Base-by-base conservation (phyloP, 2,797 vertebrate genomes). In the Eupleurogrammus muticus region DNA sequence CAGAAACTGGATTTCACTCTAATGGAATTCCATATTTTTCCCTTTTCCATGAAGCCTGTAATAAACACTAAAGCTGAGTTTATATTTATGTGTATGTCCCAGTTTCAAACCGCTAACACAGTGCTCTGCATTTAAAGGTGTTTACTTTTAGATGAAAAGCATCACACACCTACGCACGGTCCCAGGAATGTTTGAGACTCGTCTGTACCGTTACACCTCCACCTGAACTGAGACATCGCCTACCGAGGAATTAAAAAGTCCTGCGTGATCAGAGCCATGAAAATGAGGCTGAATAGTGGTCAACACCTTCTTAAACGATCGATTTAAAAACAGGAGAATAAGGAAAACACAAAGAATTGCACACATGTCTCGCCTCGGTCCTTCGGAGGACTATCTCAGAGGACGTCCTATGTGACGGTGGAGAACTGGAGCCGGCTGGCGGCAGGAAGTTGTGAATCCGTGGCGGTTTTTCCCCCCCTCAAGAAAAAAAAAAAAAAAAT, bases 251-350 rank as follows among this genome's bases (percentile, higher is more conserved):
- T 24, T 23, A 55, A 49, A 66, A 53, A 3, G 5, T 12, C 21
- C 9, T n/a, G 20, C 17, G 3, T 14, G 46, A 24, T 63, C 2
- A 13, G 58, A 49, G 88, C 92, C 93, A 92, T 87, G 91, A 92
- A 92, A 89, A 92, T 90, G 78, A 86, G 91, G 90, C 84, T 5
- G 5, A 65, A 89, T 79, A 94, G 94, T 92, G 91, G 93, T 94
- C 90, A 92, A 88, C 90, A 89, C 93, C 90, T 93, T 91, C 91
- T 53, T 6, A 91, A 91, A 89, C 23, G 49, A 32, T 44, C 24
- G 76, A 89, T 89, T n/a, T 56, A 49, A 54, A 49, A 54, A 17
- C 55, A 38, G 66, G 9, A 48, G n/a, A n/a, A 54, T 23, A 17
- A 20, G 46, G 21, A 51, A 47, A 24, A 24, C 17, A 78, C 89